These are phyloP conservation scores for Actinia tenebrosa DNA, from an alignment of 64 coral and sea anemone genomes.

Conservation along the genomic window DNA sequence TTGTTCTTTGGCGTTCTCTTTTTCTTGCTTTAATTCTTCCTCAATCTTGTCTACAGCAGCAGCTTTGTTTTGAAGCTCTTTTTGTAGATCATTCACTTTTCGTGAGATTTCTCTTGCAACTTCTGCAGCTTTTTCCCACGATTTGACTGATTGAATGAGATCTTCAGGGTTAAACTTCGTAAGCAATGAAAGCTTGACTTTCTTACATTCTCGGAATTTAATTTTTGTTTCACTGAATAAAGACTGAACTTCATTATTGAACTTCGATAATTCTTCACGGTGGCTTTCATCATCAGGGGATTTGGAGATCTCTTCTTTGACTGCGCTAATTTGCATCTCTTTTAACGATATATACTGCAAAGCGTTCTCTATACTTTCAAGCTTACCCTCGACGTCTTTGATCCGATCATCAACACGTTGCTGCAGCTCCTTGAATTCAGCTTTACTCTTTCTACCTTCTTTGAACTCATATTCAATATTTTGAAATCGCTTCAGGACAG, in stretches of 20 bases:
- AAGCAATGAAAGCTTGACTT: conserved; percentile 51
- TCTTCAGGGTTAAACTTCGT: conserved; percentile 68
- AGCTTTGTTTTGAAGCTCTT: conserved; percentile 33
- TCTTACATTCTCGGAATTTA: conserved; percentile 73
- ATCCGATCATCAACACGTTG: conserved; percentile 13
- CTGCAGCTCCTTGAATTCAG: conserved; percentile 37
- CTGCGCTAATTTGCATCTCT: neutral
- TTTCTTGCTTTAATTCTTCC: conserved; percentile 39
- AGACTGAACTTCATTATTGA: conserved; percentile 48
- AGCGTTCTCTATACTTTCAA: conserved; percentile 11
- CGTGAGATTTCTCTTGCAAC: conserved; percentile 50
- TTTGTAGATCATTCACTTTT: conserved; percentile 36
- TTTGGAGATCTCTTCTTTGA: conserved; percentile 24
- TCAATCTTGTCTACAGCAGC: conserved; percentile 29
- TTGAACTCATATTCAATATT: conserved; percentile 29
- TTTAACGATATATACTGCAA: neutral
- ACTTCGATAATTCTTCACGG: conserved; percentile 35
- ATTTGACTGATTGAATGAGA: conserved; percentile 55
- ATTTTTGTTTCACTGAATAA: conserved; percentile 51
- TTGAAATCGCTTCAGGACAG: conserved; percentile 17
- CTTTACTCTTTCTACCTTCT: conserved; percentile 42
- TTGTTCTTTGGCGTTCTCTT: conserved; percentile 34
- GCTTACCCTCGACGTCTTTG: conserved; percentile 19
- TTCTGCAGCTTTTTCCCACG: conserved; percentile 67
- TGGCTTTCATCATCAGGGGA: conserved; percentile 23